These are phyloP conservation scores for Odontamblyopus lacepedii DNA, from an alignment of 2,797 vertebrate species.

Conservation along the genomic window DNA sequence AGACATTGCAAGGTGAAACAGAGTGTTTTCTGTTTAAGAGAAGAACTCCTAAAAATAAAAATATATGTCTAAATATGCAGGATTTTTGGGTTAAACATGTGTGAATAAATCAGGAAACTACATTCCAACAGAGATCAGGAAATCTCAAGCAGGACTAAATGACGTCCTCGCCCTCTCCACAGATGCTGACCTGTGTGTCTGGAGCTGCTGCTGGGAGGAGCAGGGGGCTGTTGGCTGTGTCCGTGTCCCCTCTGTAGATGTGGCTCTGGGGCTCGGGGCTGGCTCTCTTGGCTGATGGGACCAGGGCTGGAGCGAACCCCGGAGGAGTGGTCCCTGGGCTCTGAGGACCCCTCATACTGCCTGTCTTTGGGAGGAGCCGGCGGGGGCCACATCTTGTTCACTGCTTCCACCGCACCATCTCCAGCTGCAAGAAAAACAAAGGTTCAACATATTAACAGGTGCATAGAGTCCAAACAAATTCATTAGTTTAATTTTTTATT, in stretches of 20 bases:
- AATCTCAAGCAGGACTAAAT: too few species aligned
- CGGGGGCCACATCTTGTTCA: slow-evolving; percentile 82
- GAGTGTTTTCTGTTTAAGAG: too few species aligned
- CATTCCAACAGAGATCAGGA: too few species aligned
- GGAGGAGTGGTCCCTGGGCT: slow-evolving; percentile 21
- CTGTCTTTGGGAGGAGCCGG: slow-evolving; percentile 64
- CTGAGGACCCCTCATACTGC: slow-evolving; percentile 24
- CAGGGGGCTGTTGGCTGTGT: slow-evolving; percentile 14
- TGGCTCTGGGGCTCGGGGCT: slow-evolving; percentile 29
- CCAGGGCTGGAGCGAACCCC: slow-evolving; percentile 12
- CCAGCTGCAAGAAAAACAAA: not conserved
- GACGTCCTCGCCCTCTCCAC: not conserved
- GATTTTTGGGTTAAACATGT: too few species aligned
- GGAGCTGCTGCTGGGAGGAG: slow-evolving; percentile 5
- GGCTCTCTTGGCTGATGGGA: slow-evolving; percentile 23
- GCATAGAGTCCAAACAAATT: too few species aligned
- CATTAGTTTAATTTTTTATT: too few species aligned
- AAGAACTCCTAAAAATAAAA: too few species aligned
- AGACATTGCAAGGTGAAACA: too few species aligned
- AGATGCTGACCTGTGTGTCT: slow-evolving; percentile 50
- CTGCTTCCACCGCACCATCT: slow-evolving; percentile 58
- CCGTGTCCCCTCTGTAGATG: slow-evolving; percentile 22
- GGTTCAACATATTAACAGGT: not conserved
- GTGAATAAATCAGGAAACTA: too few species aligned
- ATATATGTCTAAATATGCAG: too few species aligned